Evolutionary conservation across 2,797 vertebrate species (phyloP), one percentile per base, ranked within the genome.

Genomic region (Chrosomus eos): DNA sequence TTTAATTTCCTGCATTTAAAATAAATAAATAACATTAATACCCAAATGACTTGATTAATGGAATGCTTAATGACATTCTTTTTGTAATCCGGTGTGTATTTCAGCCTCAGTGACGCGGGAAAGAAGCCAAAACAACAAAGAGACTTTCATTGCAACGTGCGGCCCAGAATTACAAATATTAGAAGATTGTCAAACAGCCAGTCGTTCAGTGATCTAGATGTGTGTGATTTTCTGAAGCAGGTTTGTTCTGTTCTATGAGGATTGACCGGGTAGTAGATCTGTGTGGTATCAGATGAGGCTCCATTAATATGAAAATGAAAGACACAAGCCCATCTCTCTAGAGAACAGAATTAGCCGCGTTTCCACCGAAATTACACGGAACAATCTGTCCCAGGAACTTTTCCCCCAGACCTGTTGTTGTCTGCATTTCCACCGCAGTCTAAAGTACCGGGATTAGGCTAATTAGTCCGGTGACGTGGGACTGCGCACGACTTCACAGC

Each of bases 1-100:
- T 33, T 73, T 62, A n/a, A 33, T 82, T 73, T 81, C 36, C 51
- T 33, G 26, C 4, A 11, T 72, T 60, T 40, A 81, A 81, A 72
- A 81, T 72, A 74, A 62, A 73, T 64, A 73, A 82, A 71, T 72
- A 81, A 23, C 36, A 82, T 74, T 74, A 70, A 73, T 28, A 14
- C 64, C 18, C 62, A 75, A 84, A 75, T 68, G 40, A 78, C 73
- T 70, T 70, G 14, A 51, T 71, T 70, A 84, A 77, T 70, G 51
- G 67, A 84, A 77, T 23, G 26, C 60, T 55, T 81, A 82, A 74
- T 74, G 70, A 14, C 31, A 82, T 82, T 74, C 48, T 14, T 64
- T n/a, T 64, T 77, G 7, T 1, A 74, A 48, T 28, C 43, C 21
- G 6, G 28, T 21, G 0, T 64, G 81, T 36, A 58, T 64, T 72